Conservation (phyloP, 2,797 vertebrate species). For the Lepilemur ruficaudatus region DNA sequence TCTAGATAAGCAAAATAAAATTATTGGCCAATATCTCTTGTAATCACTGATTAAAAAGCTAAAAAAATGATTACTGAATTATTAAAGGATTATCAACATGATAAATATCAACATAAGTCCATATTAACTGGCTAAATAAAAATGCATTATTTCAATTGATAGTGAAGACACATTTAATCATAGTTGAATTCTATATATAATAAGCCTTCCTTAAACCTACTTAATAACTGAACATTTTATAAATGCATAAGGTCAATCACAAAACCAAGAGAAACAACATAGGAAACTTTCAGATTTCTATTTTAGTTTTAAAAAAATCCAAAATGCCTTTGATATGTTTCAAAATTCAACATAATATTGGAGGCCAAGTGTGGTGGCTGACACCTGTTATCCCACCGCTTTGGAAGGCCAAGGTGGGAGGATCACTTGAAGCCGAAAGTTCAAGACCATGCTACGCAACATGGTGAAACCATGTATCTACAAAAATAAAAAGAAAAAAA, state of each 20-base stretch:
- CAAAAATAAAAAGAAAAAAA: no score
- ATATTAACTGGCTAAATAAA: neutral
- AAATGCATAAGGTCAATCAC: neutral
- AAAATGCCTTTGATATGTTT: neutral
- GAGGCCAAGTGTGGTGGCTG: no score
- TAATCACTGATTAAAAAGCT: neutral
- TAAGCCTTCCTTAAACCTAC: neutral
- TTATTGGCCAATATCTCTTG: neutral
- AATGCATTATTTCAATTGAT: neutral
- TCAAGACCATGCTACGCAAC: no score
- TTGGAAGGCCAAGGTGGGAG: no score
- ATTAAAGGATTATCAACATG: neutral
- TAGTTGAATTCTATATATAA: neutral
- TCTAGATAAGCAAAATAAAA: neutral
- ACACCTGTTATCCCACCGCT: no score
- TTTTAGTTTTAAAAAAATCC: no score
- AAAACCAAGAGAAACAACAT: neutral
- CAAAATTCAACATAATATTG: neutral
- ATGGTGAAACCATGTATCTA: no score
- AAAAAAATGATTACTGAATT: neutral
- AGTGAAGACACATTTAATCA: neutral
- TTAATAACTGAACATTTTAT: neutral
- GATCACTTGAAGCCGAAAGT: no score
- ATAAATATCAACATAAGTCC: neutral
- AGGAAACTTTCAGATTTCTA: neutral